Conservation (phyloP, 2,113 vertebrate genomes). For the Fregetta grallaria region DNA sequence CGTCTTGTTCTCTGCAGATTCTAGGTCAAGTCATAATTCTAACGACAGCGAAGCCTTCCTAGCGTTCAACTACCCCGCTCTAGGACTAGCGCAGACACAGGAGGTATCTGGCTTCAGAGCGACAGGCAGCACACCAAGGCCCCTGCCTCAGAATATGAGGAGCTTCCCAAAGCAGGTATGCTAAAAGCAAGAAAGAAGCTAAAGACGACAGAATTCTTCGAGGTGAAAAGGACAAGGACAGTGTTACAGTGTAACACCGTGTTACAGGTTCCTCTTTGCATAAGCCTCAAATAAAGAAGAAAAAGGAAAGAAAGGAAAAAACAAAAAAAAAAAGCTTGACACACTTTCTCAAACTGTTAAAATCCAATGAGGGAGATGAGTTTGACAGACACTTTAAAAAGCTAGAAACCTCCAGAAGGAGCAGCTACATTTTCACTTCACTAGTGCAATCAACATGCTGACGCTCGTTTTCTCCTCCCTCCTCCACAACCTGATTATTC, state of each 20-base stretch:
- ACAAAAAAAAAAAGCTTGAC: not conserved
- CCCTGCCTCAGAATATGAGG: not conserved
- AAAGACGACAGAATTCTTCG: not conserved
- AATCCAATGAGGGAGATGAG: not conserved
- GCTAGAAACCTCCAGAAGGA: not conserved
- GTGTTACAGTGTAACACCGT: rapidly evolving
- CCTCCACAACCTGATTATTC: not conserved
- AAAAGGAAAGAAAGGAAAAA: not conserved
- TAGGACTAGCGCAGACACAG: not conserved
- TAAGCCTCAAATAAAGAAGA: not conserved
- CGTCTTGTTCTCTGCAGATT: not conserved
- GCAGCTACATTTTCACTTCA: not conserved
- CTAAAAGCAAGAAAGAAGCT: not conserved
- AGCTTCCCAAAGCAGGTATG: not conserved
- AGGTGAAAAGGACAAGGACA: not conserved
- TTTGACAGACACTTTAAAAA: not conserved
- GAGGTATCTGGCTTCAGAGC: not conserved
- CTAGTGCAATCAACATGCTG: not conserved
- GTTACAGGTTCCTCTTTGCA: not conserved
- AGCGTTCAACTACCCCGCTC: rapidly evolving
- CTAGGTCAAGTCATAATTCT: not conserved
- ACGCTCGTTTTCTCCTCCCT: not conserved
- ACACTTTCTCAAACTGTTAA: not conserved
- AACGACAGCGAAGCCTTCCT: not conserved
- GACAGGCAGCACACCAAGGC: not conserved